These are phyloP conservation scores for Sipha flava DNA, from an alignment of 1,140 invertebrate species.

Conservation along the genomic window DNA sequence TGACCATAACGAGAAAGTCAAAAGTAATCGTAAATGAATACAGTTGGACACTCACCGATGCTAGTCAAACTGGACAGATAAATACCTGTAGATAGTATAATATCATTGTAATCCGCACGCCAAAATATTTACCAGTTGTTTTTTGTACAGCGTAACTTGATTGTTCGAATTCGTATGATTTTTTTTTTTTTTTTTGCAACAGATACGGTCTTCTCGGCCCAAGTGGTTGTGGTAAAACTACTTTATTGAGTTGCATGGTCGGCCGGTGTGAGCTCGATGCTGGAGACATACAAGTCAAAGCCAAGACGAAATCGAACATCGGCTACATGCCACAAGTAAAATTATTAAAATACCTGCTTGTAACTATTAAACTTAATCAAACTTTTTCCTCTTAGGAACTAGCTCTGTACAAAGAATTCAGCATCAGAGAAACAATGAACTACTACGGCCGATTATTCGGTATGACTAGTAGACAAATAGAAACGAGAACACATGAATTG, in stretches of 20 bases:
- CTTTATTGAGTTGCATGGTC: constrained; percentile 72
- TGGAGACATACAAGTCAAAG: constrained; percentile 71
- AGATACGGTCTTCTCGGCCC: constrained; percentile 77
- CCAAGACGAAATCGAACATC: constrained; percentile 63
- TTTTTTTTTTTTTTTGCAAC: no score
- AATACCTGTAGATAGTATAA: background rate
- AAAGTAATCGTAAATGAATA: no score
- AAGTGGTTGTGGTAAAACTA: constrained; percentile 75
- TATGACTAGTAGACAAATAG: constrained; percentile 44
- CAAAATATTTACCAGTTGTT: no score
- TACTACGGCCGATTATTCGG: constrained; percentile 52
- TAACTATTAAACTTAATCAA: background rate
- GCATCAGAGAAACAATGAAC: constrained; percentile 49
- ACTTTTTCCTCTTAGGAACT: constrained; percentile 39
- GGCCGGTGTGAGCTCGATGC: constrained; percentile 64
- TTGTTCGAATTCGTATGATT: background rate
- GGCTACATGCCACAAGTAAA: constrained; percentile 76
- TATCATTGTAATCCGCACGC: no score
- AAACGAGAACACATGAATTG: constrained; percentile 51
- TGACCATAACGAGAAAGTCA: no score
- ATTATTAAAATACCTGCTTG: background rate
- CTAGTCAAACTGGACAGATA: no score
- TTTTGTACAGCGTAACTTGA: background rate
- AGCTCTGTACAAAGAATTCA: constrained; percentile 51
- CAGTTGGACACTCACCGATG: no score